Evolutionary conservation across 23 tunicate genomes (phyloP).

Genomic region (Phallusia fumigata): DNA sequence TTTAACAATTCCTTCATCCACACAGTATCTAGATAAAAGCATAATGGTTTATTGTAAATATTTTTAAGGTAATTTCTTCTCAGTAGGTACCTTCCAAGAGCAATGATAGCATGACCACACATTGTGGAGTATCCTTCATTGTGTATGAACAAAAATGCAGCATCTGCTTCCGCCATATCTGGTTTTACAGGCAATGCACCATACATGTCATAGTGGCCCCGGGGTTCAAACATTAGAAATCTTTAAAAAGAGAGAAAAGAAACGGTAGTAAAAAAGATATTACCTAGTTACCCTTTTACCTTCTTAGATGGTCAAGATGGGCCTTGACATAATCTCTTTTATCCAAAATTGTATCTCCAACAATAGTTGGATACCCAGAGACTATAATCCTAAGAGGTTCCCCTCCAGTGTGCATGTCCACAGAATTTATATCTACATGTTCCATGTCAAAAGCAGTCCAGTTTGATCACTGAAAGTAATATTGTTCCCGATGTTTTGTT

Average conservation of each 20-base stretch:
- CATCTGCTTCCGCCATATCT: conserved; percentile 52
- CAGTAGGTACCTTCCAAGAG: conserved; percentile 50
- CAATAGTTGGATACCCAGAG: conserved; percentile 45
- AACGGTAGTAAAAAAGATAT: neutral
- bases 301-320: conserved; percentile 53
- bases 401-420: conserved; percentile 81
- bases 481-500: no score
- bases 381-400: conserved; percentile 45
- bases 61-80: conserved; percentile 18
- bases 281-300: neutral
- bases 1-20: conserved; percentile 45
- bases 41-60: neutral
- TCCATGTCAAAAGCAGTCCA: neutral
- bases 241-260: neutral
- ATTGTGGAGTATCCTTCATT: conserved; percentile 65
- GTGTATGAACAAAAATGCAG: conserved; percentile 56
- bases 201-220: conserved; percentile 67
- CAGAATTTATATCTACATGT: conserved; percentile 9
- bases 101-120: conserved; percentile 73
- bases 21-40: conserved; percentile 37
- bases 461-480: neutral
- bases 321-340: conserved; percentile 26
- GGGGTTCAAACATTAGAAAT: conserved; percentile 50
- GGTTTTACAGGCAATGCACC: conserved; percentile 48
- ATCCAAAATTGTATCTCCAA: conserved; percentile 52